These are phyloP conservation scores for Noctuana brunneofusca DNA, from an alignment of 2,888 invertebrate species.

Conservation along the genomic window DNA sequence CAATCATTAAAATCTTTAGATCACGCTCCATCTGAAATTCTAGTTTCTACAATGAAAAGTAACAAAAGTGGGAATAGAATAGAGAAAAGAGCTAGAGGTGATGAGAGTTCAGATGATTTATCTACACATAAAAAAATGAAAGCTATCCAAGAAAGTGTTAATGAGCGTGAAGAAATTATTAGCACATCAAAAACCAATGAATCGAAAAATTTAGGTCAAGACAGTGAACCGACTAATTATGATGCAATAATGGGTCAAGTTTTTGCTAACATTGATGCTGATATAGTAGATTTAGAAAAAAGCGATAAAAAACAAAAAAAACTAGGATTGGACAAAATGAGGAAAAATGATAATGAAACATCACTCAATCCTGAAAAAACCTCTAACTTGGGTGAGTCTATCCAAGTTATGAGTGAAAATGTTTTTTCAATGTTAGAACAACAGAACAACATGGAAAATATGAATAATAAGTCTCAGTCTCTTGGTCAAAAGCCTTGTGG, in stretches of 20 bases:
- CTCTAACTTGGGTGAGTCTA: conserved; percentile 2
- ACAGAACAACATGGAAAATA: conserved; percentile 36
- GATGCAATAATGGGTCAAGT: conserved; percentile 68
- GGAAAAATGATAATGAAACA: not conserved
- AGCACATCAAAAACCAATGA: conserved; percentile 25
- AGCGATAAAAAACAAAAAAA: conserved; percentile 31
- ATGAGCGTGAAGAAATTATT: conserved; percentile 18
- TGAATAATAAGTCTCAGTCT: conserved; percentile 32
- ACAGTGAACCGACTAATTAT: conserved; percentile 61
- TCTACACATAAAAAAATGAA: conserved; percentile 60
- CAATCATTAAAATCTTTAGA: conserved; percentile 51
- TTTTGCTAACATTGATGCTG: conserved; percentile 72
- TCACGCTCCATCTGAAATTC: conserved; percentile 60
- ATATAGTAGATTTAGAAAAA: conserved; percentile 51
- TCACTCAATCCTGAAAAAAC: conserved; percentile 1
- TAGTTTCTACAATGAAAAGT: conserved; percentile 52
- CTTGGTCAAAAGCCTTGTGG: not conserved
- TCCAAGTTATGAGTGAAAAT: conserved; percentile 58
- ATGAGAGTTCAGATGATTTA: conserved; percentile 46
- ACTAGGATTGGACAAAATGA: not conserved
- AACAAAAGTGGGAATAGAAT: conserved; percentile 48
- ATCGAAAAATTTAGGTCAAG: conserved; percentile 42
- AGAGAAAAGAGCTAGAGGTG: conserved; percentile 58
- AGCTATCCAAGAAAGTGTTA: conserved; percentile 35
- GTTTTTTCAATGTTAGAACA: conserved; percentile 64